Evolutionary conservation across 1,140 invertebrate species (phyloP).

Genomic region (Drosophila gunungcola): DNA sequence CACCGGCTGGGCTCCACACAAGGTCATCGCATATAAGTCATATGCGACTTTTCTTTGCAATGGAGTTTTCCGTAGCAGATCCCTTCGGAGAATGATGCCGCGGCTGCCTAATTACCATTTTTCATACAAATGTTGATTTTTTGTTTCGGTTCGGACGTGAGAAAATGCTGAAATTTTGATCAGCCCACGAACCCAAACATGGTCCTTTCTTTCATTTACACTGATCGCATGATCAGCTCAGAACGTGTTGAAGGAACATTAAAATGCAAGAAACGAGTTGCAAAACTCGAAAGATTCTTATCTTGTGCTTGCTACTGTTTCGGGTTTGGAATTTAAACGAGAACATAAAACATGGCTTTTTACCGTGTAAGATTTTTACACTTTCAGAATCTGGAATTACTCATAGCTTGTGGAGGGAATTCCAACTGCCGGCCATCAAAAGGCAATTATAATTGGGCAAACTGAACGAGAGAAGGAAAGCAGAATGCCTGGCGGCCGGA

Average conservation of each 20-base stretch:
- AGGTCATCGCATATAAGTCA: constrained; percentile 8
- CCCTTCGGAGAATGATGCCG: constrained; percentile 9
- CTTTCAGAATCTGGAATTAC: constrained; percentile 16
- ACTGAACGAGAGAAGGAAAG: constrained; percentile 4
- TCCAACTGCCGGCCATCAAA: constrained; percentile 58
- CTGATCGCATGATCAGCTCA: constrained; percentile 10
- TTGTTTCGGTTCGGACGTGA: constrained; percentile 59
- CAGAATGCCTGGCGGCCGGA: neutral
- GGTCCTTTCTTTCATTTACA: constrained; percentile 1
- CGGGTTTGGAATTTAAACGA: constrained; percentile 49
- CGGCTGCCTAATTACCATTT: constrained; percentile 63
- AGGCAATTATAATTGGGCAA: constrained; percentile 43
- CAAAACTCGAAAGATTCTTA: constrained; percentile 46
- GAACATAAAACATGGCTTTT: constrained; percentile 24
- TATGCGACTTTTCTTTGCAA: neutral
- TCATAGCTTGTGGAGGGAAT: constrained; percentile 44
- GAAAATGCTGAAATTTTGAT: constrained; percentile 52
- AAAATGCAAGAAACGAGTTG: constrained; percentile 71
- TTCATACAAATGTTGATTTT: constrained; percentile 40
- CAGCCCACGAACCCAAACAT: constrained; percentile 22
- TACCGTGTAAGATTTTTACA: constrained; percentile 7
- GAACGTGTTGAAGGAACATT: constrained; percentile 38
- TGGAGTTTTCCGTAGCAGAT: neutral
- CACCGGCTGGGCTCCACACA: constrained; percentile 1
- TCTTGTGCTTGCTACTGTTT: constrained; percentile 42